A percentile compares a stretch with the other conserved stretches of the same genome.
phyloP scores from a whole-genome alignment of 2,888 invertebrate species.

The Nymphalis polychloros region DNA sequence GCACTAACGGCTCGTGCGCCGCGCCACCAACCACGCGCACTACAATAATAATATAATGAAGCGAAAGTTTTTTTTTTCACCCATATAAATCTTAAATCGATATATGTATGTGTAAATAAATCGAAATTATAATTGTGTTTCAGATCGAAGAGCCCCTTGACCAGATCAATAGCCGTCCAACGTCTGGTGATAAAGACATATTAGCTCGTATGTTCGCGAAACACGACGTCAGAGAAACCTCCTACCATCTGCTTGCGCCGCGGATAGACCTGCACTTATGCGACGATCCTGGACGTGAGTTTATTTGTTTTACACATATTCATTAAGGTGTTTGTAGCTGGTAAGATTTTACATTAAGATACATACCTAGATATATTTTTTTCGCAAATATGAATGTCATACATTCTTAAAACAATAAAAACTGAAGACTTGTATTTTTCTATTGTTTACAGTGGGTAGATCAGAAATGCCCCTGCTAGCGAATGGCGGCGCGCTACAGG shows the following conservation, averaged over 20 bases:
- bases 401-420: neutral
- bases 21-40: too few relatives aligned
- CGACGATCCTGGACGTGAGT: slow-evolving; percentile 94
- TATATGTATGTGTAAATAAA: neutral
- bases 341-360: too few relatives aligned
- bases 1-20: too few relatives aligned
- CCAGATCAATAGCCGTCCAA: slow-evolving; percentile 59
- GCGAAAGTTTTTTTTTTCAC: too few relatives aligned
- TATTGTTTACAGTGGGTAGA: slow-evolving; percentile 85
- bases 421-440: neutral
- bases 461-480: slow-evolving; percentile 91
- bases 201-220: slow-evolving; percentile 87
- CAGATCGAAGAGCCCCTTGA: slow-evolving; percentile 72
- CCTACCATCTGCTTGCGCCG: slow-evolving; percentile 96
- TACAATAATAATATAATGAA: too few relatives aligned
- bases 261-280: slow-evolving; percentile 97
- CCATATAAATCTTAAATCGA: too few relatives aligned
- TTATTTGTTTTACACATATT: neutral
- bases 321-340: neutral
- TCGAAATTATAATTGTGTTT: slow-evolving; percentile 6
- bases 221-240: slow-evolving; percentile 98
- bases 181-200: slow-evolving; percentile 65
- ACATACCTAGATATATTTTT: too few relatives aligned
- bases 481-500: slow-evolving; percentile 96
- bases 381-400: too few relatives aligned